Percentiles rank a stretch among this genome's conserved stretches.
Conservation (phyloP, 2,113 vertebrate genomes). For the Hippocampus zosterae region DNA sequence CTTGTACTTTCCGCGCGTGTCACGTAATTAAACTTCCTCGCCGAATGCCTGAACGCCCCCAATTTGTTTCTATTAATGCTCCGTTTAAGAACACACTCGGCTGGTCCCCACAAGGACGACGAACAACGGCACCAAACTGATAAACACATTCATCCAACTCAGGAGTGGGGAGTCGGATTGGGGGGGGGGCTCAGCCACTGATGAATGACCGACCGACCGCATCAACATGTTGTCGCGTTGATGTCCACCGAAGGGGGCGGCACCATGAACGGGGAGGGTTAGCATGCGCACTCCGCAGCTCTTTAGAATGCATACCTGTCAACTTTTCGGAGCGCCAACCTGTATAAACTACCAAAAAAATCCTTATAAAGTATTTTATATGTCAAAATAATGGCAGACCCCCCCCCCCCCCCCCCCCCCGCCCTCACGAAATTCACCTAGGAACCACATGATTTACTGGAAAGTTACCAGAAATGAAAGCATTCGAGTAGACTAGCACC, state of each 20-base stretch:
- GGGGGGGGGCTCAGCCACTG: conserved; percentile 9
- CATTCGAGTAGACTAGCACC: too few relatives aligned
- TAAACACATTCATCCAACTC: conserved; percentile 37
- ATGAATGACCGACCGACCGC: conserved; percentile 26
- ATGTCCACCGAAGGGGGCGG: not conserved
- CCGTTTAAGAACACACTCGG: conserved; percentile 24
- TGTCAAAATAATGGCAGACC: too few relatives aligned
- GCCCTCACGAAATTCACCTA: too few relatives aligned
- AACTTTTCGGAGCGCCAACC: too few relatives aligned
- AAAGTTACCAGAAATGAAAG: too few relatives aligned
- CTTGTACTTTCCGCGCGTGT: conserved; percentile 7
- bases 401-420: too few relatives aligned
- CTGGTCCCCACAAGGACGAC: conserved; percentile 14
- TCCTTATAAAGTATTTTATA: too few relatives aligned
- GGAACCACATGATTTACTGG: too few relatives aligned
- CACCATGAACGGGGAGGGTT: too few relatives aligned
- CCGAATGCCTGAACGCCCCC: conserved; percentile 38
- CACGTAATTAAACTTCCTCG: conserved; percentile 17
- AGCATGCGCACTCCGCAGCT: too few relatives aligned
- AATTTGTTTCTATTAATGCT: conserved; percentile 50
- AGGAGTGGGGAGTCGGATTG: not conserved
- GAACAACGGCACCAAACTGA: conserved; percentile 22
- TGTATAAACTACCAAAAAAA: too few relatives aligned
- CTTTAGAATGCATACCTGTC: too few relatives aligned
- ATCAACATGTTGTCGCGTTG: not conserved